Conservation (phyloP, 1,140 invertebrate genomes). For the Cryptotermes secundus region DNA sequence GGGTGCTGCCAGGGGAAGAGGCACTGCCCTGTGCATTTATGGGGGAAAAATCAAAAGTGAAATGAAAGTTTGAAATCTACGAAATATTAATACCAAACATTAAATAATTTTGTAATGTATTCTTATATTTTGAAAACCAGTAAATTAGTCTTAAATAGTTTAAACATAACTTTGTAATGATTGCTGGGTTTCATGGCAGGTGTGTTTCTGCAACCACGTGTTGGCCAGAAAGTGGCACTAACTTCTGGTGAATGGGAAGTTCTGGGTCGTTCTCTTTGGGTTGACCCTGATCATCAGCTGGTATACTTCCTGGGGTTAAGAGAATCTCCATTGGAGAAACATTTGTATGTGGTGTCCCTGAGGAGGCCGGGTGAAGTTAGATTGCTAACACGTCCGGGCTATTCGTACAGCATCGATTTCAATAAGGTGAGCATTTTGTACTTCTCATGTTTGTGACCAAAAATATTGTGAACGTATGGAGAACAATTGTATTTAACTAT, state of each 20-base stretch:
- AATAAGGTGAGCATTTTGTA: conserved; percentile 59
- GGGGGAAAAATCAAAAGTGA: no score
- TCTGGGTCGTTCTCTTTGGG: conserved; percentile 73
- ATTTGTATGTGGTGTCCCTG: conserved; percentile 78
- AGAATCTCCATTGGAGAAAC: conserved; percentile 79
- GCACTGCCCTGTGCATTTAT: no score
- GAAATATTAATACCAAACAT: no score
- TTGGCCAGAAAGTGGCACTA: conserved; percentile 66
- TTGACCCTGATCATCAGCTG: conserved; percentile 66
- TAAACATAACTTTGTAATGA: no score
- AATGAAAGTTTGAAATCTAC: no score
- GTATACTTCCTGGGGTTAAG: conserved; percentile 81
- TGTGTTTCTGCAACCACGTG: conserved; percentile 57
- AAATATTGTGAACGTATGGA: no score
- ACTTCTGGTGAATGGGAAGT: conserved; percentile 85
- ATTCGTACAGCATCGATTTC: conserved; percentile 77
- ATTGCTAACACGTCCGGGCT: conserved; percentile 71
- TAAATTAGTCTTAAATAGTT: no score
- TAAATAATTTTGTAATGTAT: no score
- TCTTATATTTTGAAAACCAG: no score
- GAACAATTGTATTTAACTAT: no score
- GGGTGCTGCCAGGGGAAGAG: no score
- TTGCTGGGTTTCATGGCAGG: conserved; percentile 29
- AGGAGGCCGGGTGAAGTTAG: conserved; percentile 63
- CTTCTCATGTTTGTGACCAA: no score